Base-by-base conservation (phyloP, 2,113 vertebrate species). In the Brienomyrus brachyistius region DNA sequence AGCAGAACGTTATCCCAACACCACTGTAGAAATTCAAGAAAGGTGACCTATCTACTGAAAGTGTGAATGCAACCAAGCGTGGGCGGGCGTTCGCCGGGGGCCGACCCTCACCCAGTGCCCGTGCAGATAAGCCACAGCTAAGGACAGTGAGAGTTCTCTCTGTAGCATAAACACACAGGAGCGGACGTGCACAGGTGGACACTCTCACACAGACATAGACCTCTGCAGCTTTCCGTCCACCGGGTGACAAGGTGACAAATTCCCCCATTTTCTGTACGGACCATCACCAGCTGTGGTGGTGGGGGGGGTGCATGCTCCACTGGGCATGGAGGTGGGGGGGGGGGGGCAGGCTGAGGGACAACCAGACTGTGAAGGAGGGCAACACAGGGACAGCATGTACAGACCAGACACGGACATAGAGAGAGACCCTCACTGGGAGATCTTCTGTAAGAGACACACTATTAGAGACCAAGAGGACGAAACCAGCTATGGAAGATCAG, bases 171-270 rank as follows among this genome's bases (percentile, higher is more conserved):
- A 74, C 43, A 88, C 59, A 88, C 88, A 62, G 40, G 23, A 9
- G 21, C 4, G 21, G 21, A 27, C 47, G 13, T 10, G 11, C 47
- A 85, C 47, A 85, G 45, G n/a, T 27, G 43, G 59, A 88, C 21
- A 88, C 43, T 17, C 88, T 19, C 88, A n/a, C 47, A 77, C 45
- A 31, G 11, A 66, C 47, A 66, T 40, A 77, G 47, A n/a, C 62
- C n/a, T 88, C 45, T 51, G 47, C 47, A 85, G 83, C n/a, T 43
- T 43, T 35, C 51, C 21, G 43, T 89, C 52, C 62, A 83, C 48
- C 35, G 80, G 19, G 45, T 91, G 88, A 89, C 88, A 90, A 56
- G 86, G 89, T 88, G 89, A 90, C 86, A 88, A 87, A 90, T 91
- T 52, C 62, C 35, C 35, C 48, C 86, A 56, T 89, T 91, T 89